Evolutionary conservation across 2,888 invertebrate species (phyloP).

Genomic region (Criorhina ranunculi): DNA sequence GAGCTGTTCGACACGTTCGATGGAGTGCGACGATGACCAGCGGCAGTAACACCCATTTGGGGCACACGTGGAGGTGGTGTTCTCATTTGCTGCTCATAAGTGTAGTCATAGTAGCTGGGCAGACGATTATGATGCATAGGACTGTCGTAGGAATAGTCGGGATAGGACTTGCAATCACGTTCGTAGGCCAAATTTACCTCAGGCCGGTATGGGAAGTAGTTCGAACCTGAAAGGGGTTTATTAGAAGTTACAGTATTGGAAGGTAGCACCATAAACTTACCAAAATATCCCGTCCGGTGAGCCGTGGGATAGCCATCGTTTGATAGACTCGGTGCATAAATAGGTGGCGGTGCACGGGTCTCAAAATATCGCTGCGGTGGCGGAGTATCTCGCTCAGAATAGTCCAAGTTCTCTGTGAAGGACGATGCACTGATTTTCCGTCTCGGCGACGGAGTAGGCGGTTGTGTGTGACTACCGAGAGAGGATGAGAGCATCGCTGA

Average conservation of each 20-base stretch:
- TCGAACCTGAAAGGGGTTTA: constrained; percentile 80
- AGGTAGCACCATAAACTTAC: constrained; percentile 76
- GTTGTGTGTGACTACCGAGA: constrained; percentile 84
- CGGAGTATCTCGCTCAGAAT: constrained; percentile 77
- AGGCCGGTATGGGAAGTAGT: constrained; percentile 84
- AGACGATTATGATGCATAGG: constrained; percentile 79
- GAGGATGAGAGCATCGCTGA: constrained; percentile 83
- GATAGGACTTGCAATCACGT: constrained; percentile 84
- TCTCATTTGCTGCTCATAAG: constrained; percentile 80
- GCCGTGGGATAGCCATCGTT: constrained; percentile 81
- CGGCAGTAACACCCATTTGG: constrained; percentile 84
- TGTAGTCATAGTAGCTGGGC: constrained; percentile 83
- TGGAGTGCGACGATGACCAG: constrained; percentile 90
- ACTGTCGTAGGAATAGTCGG: constrained; percentile 83
- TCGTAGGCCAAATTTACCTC: constrained; percentile 83
- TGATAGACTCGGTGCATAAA: constrained; percentile 82
- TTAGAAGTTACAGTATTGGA: too few relatives aligned
- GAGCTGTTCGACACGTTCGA: constrained; percentile 89
- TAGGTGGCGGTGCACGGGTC: constrained; percentile 79
- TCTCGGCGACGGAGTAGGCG: constrained; percentile 89
- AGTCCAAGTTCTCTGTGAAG: constrained; percentile 86
- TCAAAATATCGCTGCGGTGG: constrained; percentile 79
- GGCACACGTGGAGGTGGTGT: constrained; percentile 84
- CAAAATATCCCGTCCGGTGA: constrained; percentile 83
- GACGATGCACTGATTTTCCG: constrained; percentile 90